phyloP scores from a whole-genome alignment of 1,140 invertebrate genomes.

The Carposina sasakii region DNA sequence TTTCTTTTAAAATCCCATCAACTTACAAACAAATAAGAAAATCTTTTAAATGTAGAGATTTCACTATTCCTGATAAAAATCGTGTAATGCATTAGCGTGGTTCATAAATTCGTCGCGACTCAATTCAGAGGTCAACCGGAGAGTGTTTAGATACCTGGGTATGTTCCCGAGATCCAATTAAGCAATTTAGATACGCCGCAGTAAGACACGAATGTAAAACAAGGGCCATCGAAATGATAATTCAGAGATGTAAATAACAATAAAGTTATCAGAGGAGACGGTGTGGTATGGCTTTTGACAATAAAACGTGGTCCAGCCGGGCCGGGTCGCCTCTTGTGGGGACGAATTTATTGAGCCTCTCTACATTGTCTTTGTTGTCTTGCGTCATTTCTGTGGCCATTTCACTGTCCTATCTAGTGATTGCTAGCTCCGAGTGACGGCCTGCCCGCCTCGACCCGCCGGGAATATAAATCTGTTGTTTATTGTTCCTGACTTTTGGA shows the following conservation, averaged over 20 bases:
- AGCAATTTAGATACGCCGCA: slow-evolving; percentile 68
- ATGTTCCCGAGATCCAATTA: slow-evolving; percentile 63
- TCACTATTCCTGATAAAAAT: slow-evolving; percentile 34
- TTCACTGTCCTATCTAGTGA: too few relatives aligned
- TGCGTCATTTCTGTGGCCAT: too few relatives aligned
- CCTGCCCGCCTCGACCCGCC: too few relatives aligned
- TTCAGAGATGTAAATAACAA: slow-evolving; percentile 70
- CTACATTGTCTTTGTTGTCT: slow-evolving; percentile 23
- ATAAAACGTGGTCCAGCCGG: slow-evolving; percentile 53
- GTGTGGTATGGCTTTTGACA: slow-evolving; percentile 64
- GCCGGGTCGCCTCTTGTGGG: slow-evolving; percentile 6
- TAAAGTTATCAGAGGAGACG: slow-evolving; percentile 64
- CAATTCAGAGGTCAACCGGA: slow-evolving; percentile 42
- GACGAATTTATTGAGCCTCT: slow-evolving; percentile 53
- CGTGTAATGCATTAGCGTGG: slow-evolving; percentile 27
- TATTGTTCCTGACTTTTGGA: too few relatives aligned
- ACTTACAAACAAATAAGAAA: too few relatives aligned
- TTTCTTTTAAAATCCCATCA: too few relatives aligned
- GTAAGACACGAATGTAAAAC: slow-evolving; percentile 65
- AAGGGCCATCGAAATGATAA: slow-evolving; percentile 65
- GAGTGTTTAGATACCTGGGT: slow-evolving; percentile 17
- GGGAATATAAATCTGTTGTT: too few relatives aligned
- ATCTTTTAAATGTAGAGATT: too few relatives aligned
- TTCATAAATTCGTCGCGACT: slow-evolving; percentile 33
- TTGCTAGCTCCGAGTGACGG: too few relatives aligned